Percentiles rank a stretch among this genome's conserved stretches.
phyloP scores from a whole-genome alignment of 2,797 vertebrate species.

The Anabacerthia variegaticeps region DNA sequence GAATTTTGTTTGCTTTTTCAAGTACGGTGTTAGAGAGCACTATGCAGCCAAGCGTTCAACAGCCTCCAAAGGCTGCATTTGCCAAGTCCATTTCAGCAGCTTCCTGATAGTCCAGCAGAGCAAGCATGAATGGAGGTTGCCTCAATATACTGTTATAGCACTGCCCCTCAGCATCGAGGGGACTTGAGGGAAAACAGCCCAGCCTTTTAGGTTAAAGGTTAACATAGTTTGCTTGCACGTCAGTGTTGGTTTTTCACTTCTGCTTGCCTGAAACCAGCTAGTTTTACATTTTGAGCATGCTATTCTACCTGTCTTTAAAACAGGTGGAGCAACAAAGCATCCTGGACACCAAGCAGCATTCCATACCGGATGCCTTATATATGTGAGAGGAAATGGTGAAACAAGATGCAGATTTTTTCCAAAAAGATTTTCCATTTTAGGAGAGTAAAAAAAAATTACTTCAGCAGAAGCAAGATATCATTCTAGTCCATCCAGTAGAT shows the following conservation, averaged over 20 bases:
- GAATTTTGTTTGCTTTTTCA: not conserved
- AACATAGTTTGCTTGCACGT: not conserved
- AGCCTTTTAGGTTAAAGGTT: not conserved
- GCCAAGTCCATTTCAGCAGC: not conserved
- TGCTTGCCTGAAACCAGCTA: fast-evolving
- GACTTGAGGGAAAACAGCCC: not conserved
- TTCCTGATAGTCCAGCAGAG: not conserved
- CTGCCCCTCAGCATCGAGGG: not conserved
- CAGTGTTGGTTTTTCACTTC: not conserved
- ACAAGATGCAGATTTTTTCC: not conserved
- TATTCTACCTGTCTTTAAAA: not conserved
- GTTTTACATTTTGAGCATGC: not conserved
- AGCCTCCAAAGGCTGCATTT: not conserved
- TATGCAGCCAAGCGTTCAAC: not conserved
- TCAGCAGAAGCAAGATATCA: not conserved
- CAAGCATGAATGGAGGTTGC: not conserved
- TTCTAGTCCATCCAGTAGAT: not conserved
- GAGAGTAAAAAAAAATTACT: not conserved
- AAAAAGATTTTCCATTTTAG: not conserved
- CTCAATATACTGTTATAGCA: not conserved
- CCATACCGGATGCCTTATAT: not conserved
- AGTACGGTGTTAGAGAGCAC: not conserved
- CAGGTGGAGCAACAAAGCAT: not conserved
- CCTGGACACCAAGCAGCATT: not conserved
- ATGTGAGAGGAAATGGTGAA: not conserved